Evolutionary conservation across 2,797 vertebrate species (phyloP).

Genomic region (Percopsis omiscomaycus): DNA sequence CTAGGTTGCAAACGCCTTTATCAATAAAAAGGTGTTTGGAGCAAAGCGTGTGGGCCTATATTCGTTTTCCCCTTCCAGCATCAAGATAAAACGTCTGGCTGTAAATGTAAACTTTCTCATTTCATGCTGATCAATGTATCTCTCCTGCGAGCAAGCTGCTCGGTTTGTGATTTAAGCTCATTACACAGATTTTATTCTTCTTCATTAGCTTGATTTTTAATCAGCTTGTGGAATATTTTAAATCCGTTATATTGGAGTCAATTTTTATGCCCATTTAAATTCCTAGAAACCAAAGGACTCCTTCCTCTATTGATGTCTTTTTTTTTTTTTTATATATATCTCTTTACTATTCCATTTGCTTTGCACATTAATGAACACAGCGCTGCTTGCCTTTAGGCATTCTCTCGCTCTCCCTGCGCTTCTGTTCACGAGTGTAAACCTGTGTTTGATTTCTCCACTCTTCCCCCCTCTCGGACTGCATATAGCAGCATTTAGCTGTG

Average conservation of each 20-base stretch:
- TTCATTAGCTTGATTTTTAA: slow-evolving; percentile 61
- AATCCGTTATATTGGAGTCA: slow-evolving; percentile 49
- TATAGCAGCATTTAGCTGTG: slow-evolving; percentile 79
- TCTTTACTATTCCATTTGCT: slow-evolving; percentile 55
- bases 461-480: slow-evolving; percentile 62
- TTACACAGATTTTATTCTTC: slow-evolving; percentile 66
- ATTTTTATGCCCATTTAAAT: slow-evolving; percentile 49
- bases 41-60: background rate
- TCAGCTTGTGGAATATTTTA: slow-evolving; percentile 59
- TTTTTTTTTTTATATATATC: background rate
- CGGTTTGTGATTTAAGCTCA: slow-evolving; percentile 55
- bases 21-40: no score
- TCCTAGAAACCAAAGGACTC: slow-evolving; percentile 39
- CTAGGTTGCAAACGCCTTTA: no score
- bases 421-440: slow-evolving; percentile 65
- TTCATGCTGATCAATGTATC: slow-evolving; percentile 51
- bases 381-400: slow-evolving; percentile 67
- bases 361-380: slow-evolving; percentile 71
- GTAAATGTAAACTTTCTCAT: slow-evolving; percentile 43
- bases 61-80: background rate
- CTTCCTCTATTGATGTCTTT: slow-evolving; percentile 35
- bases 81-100: slow-evolving; percentile 31
- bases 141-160: slow-evolving; percentile 44
- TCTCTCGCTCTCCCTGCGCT: slow-evolving; percentile 47
- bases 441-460: slow-evolving; percentile 67